A percentile compares a stretch with the other conserved stretches of the same genome.
Conservation (phyloP, 2,797 vertebrate species). For the Anguilla anguilla region DNA sequence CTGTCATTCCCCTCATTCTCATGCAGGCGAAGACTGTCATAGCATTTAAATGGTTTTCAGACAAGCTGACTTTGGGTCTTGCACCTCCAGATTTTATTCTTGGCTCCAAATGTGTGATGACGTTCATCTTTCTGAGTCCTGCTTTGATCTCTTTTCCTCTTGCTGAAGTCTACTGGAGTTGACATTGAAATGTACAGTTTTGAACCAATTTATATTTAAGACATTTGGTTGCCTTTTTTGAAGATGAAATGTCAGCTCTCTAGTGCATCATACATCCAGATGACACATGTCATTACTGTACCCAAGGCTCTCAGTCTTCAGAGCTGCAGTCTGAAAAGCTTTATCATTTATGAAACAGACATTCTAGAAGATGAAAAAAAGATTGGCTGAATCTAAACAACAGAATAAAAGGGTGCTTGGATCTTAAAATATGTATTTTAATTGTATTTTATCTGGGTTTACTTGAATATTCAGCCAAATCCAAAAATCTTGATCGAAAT, state of each 20-base stretch:
- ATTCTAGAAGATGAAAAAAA: not conserved
- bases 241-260: not conserved
- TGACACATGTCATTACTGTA: not conserved
- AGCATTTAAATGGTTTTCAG: constrained; percentile 18
- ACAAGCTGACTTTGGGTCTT: constrained; percentile 13
- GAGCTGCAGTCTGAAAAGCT: not conserved
- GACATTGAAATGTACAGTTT: not conserved
- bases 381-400: not conserved
- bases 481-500: not conserved
- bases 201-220: not conserved
- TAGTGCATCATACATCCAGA: not conserved
- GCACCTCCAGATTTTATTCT: not conserved
- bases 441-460: not conserved
- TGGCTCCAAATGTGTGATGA: not conserved
- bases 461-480: not conserved
- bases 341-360: not conserved
- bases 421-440: not conserved
- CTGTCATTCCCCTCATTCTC: not conserved
- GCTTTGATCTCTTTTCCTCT: not conserved
- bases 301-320: not conserved
- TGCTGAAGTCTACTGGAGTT: not conserved
- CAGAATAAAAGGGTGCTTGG: not conserved
- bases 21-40: not conserved
- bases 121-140: not conserved
- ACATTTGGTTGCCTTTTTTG: not conserved